Evolutionary conservation across 1,140 invertebrate species (phyloP).

Genomic region (Varroa destructor): DNA sequence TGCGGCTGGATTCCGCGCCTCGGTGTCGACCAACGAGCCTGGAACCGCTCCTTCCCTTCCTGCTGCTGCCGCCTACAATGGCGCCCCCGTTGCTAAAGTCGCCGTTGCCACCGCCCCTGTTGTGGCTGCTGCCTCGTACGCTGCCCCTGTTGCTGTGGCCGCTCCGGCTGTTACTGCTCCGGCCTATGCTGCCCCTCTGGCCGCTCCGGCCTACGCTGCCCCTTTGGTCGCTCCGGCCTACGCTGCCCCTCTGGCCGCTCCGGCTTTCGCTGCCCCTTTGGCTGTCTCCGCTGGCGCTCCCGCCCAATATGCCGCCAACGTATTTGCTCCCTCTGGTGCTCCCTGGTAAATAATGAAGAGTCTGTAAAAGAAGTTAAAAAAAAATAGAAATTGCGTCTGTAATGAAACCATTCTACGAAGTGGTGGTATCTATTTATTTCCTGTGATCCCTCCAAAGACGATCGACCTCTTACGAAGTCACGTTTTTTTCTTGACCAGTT

Average conservation of each 20-base stretch:
- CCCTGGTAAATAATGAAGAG: background rate
- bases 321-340: slow-evolving; percentile 29
- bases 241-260: slow-evolving; percentile 28
- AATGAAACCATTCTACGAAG: background rate
- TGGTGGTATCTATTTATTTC: slow-evolving; percentile 1
- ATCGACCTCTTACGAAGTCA: background rate
- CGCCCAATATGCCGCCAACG: slow-evolving; percentile 31
- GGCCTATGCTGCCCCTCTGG: slow-evolving; percentile 18
- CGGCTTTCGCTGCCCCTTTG: slow-evolving; percentile 27
- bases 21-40: slow-evolving; percentile 37
- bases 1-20: slow-evolving; percentile 31
- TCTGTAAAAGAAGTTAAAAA: no score
- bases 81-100: slow-evolving; percentile 26
- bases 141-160: slow-evolving; percentile 29
- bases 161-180: slow-evolving; percentile 7
- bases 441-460: background rate
- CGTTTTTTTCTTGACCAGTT: background rate
- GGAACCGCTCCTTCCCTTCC: slow-evolving; percentile 36
- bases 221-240: background rate
- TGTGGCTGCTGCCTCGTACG: slow-evolving; percentile 24
- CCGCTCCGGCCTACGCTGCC: slow-evolving; percentile 26
- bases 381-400: background rate
- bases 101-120: slow-evolving; percentile 29
- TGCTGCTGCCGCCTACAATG: slow-evolving; percentile 35
- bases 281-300: slow-evolving; percentile 20